phyloP scores from a whole-genome alignment of 2,888 invertebrate genomes.

The Caenorhabditis sp. region DNA sequence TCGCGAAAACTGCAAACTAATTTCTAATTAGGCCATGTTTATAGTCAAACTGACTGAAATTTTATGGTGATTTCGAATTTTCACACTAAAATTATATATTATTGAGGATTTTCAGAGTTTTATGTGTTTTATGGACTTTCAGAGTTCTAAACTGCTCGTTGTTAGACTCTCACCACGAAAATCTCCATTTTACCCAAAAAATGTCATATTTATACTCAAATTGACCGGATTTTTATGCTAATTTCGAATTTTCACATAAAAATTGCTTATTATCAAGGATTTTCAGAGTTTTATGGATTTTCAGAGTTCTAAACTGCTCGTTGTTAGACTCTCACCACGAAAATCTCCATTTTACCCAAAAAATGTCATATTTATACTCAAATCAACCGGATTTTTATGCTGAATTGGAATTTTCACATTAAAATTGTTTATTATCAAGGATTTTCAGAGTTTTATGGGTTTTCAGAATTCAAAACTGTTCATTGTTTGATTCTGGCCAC shows the following conservation, averaged over 20 bases:
- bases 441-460: neutral
- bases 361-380: neutral
- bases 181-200: neutral
- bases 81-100: neutral
- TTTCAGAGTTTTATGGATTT: neutral
- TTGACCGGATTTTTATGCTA: neutral
- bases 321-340: neutral
- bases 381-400: neutral
- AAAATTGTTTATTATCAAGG: neutral
- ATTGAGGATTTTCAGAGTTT: neutral
- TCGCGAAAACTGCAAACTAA: neutral
- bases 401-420: neutral
- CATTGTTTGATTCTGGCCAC: neutral
- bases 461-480: too few relatives aligned
- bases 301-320: too few relatives aligned
- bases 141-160: too few relatives aligned
- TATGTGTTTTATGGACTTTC: neutral
- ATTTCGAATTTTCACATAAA: neutral
- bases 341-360: neutral
- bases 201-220: neutral
- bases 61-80: neutral
- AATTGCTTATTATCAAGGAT: neutral
- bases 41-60: neutral
- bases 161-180: neutral
- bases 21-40: constrained; percentile 2